Conservation (phyloP, 2,113 vertebrate species). For the Oncorhynchus masou region DNA sequence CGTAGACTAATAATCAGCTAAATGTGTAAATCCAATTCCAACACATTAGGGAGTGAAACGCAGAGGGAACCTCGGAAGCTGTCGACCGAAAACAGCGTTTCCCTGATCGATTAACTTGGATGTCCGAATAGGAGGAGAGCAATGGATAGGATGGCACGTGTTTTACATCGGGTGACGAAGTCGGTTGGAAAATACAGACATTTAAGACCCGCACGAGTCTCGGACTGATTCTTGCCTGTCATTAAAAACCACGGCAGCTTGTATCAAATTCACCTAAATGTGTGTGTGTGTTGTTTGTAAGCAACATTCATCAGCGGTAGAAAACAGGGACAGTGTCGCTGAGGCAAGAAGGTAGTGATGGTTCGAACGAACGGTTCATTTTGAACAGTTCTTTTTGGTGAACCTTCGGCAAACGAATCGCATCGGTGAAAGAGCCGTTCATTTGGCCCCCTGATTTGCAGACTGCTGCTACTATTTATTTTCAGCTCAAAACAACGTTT, state of each 20-base stretch:
- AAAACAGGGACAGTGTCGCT: not conserved
- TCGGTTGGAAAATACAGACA: constrained; percentile 9
- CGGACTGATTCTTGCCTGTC: not conserved
- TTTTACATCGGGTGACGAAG: constrained; percentile 49
- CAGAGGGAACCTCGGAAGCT: constrained; percentile 17
- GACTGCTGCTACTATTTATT: no score
- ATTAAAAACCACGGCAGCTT: not conserved
- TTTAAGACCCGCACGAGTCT: constrained; percentile 3
- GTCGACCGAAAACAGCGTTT: constrained; percentile 12
- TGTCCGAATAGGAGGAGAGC: constrained; percentile 47
- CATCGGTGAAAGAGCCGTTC: no score
- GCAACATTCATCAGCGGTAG: not conserved
- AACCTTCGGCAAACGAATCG: no score
- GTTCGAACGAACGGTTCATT: no score
- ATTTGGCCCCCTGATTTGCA: no score
- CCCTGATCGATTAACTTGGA: constrained; percentile 58
- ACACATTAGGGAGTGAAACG: not conserved
- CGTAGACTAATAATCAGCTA: not conserved
- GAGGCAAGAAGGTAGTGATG: not conserved
- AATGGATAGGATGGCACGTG: constrained; percentile 48
- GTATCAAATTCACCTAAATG: no score
- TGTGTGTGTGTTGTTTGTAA: not conserved
- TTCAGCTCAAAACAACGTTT: no score
- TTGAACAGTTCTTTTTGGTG: no score
- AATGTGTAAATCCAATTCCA: not conserved